Conservation (phyloP, 2,888 invertebrate species). For the Morpho deidamia region DNA sequence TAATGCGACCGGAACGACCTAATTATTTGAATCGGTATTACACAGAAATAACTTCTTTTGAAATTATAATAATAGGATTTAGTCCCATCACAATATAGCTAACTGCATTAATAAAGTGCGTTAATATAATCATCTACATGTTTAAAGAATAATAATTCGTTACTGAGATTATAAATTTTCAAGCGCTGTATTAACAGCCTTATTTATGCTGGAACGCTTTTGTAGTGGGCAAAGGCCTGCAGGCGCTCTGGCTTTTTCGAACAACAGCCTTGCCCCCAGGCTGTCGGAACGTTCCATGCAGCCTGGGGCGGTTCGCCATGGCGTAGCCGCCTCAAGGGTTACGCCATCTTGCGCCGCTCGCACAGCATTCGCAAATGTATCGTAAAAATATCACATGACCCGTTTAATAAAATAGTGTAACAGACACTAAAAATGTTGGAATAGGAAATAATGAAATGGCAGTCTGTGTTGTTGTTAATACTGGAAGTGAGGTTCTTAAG, state of each 20-base stretch:
- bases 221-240: constrained; percentile 1
- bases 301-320: constrained; percentile 4
- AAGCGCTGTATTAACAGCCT: neutral
- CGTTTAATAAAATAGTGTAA: neutral
- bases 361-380: constrained; percentile 1
- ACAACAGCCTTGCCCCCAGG: constrained; percentile 14
- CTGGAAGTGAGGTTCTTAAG: no score
- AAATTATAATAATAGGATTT: no score
- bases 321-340: neutral
- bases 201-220: constrained; percentile 5
- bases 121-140: no score
- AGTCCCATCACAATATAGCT: no score
- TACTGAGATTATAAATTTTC: neutral
- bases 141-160: neutral
- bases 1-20: no score
- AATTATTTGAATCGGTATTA: no score
- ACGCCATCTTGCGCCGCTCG: neutral
- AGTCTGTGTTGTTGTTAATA: no score
- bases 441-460: no score
- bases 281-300: neutral
- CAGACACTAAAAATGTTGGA: no score
- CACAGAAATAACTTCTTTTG: no score
- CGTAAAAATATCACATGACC: constrained; percentile 1
- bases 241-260: constrained; percentile 2
- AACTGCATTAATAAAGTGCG: no score